Percentiles rank a stretch among this genome's conserved stretches.
Evolutionary conservation across 2,797 vertebrate genomes (phyloP).

Genomic region (Tapera naevia): DNA sequence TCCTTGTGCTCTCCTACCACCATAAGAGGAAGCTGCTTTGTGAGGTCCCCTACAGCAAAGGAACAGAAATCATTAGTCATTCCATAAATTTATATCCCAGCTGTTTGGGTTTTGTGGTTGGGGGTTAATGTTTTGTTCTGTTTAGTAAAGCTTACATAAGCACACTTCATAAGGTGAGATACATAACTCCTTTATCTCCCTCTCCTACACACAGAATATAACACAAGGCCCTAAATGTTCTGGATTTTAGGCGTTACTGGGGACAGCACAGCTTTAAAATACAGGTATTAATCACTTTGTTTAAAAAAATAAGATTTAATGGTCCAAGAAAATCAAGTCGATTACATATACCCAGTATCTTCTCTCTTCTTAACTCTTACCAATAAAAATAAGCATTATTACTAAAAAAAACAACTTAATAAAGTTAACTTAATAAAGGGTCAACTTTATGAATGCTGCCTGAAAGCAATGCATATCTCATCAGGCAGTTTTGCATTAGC

Average conservation of each 20-base stretch:
- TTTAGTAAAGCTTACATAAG: neutral
- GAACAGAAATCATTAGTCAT: neutral
- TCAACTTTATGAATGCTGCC: neutral
- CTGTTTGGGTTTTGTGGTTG: neutral
- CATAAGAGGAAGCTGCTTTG: conserved; percentile 92
- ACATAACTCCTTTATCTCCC: neutral
- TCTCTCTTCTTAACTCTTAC: neutral
- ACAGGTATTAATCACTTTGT: too few species aligned
- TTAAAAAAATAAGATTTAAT: too few species aligned
- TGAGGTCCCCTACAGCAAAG: conserved; percentile 87
- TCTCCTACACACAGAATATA: neutral
- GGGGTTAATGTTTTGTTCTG: rapidly evolving
- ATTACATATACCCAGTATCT: rapidly evolving
- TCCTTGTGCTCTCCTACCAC: conserved; percentile 92
- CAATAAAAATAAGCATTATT: neutral
- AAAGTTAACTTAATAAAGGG: too few species aligned
- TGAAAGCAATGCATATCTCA: neutral
- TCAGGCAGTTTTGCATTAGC: neutral
- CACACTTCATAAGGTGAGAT: too few species aligned
- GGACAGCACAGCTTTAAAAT: neutral
- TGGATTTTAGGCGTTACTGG: neutral
- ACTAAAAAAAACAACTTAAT: neutral
- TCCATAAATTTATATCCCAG: neutral
- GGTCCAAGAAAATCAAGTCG: neutral
- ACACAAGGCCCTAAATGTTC: neutral